Percentiles rank a stretch among this genome's conserved stretches.
phyloP scores from a whole-genome alignment of 2,113 vertebrate species.

The Tinamus guttatus region DNA sequence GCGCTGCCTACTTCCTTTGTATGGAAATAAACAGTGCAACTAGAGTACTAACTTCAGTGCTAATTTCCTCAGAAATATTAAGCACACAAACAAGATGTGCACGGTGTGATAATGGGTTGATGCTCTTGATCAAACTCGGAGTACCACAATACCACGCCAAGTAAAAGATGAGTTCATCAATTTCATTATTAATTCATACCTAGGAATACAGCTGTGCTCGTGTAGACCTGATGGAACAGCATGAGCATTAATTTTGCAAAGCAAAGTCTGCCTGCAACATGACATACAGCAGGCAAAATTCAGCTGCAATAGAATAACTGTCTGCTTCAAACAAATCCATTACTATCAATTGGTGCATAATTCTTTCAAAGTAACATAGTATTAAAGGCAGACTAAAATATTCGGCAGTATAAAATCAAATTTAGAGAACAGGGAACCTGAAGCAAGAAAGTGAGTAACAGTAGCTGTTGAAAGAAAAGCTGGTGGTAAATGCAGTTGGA shows the following conservation, averaged over 20 bases:
- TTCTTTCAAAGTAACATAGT: not conserved
- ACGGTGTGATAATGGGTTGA: not conserved
- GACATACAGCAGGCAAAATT: constrained; percentile 42
- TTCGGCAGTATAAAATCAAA: not conserved
- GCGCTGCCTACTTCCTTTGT: not conserved
- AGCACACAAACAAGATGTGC: constrained; percentile 1
- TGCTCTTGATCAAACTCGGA: constrained; percentile 30
- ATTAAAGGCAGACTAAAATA: not conserved
- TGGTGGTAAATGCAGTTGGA: not conserved
- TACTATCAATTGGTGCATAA: not conserved
- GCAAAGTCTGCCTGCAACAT: not conserved
- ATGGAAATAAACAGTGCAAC: constrained; percentile 16
- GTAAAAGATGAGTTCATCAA: constrained; percentile 36
- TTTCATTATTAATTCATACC: constrained; percentile 64
- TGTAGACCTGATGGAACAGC: constrained; percentile 48
- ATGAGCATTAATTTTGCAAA: constrained; percentile 54
- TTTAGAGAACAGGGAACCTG: not conserved
- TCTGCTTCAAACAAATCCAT: not conserved
- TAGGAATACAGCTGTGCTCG: constrained; percentile 28
- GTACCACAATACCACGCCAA: not conserved
- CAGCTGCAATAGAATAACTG: not conserved
- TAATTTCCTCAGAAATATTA: constrained; percentile 15
- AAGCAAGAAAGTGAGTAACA: not conserved
- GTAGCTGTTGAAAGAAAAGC: not conserved
- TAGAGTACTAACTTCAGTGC: not conserved